Base-by-base conservation (phyloP, 2,113 vertebrate genomes). In the Kryptolebias marmoratus region DNA sequence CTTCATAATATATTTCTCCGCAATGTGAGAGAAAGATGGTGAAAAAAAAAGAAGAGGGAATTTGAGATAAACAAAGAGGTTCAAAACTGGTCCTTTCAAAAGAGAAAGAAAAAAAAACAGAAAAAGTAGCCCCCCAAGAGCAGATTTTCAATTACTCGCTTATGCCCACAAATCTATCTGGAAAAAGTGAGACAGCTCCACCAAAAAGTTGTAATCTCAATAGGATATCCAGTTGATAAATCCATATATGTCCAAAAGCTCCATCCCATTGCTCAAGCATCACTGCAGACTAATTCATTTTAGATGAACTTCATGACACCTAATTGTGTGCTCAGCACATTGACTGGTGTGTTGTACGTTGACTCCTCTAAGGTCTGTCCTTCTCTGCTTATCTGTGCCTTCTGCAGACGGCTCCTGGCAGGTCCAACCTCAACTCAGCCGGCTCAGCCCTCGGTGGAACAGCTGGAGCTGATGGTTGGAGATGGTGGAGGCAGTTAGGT, bases 211-310 rank as follows among this genome's bases (percentile, higher is more conserved):
- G 77, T 86, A 88, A 83, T 88, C 80, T 89, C 66, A 71, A 75
- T 3, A 73, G 75, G 78, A 81, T 81, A 85, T 90, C 83, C 92
- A 57, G 80, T 31, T 55, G 79, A 91, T 87, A 89, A 88, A 87
- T 89, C 87, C 80, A 61, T 79, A 74, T 28, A 31, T 73, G 84
- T 89, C 80, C 75, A 36, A 84, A 73, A 80, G 76, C 83, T 83
- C 80, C 83, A 70, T 87, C 52, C 75, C 66, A 73, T 30, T 61
- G 84, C 77, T 80, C 79, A 77, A 84, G 87, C 88, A 85, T 90
- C 86, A 72, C 86, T 30, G 68, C 77, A 62, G 60, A 53, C 60
- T 73, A 84, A 71, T 85, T 89, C 47, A 71, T 77, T 83, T 85
- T 53, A 68, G 64, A 67, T 49, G 48, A 72, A 78, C 68, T 89